phyloP scores from a whole-genome alignment of 1,140 invertebrate species.

The Drosophila repleta region DNA sequence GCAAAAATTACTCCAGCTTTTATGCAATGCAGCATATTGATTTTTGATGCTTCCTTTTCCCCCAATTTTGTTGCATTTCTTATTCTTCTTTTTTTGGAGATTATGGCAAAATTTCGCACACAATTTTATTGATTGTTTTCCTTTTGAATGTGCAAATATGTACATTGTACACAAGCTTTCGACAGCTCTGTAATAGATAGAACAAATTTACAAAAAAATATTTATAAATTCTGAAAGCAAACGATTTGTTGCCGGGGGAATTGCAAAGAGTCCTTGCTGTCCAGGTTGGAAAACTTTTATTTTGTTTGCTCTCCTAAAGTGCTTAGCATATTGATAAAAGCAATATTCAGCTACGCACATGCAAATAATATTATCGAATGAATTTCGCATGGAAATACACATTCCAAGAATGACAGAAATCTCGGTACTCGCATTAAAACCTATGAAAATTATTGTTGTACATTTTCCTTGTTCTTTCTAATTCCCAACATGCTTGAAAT shows the following conservation, averaged over 20 bases:
- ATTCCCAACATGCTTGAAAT: too few relatives aligned
- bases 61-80: constrained; percentile 10
- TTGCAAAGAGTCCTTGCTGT: not conserved
- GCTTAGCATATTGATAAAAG: constrained; percentile 1
- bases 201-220: constrained; percentile 23
- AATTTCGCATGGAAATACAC: not conserved
- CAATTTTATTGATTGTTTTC: constrained; percentile 30
- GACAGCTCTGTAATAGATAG: not conserved
- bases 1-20: constrained; percentile 44
- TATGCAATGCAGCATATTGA: constrained; percentile 72
- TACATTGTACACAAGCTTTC: constrained; percentile 1
- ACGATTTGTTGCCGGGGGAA: constrained; percentile 12
- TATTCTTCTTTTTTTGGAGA: constrained; percentile 29
- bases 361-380: not conserved
- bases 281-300: constrained; percentile 20
- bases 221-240: constrained; percentile 13
- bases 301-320: constrained; percentile 21
- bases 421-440: not conserved
- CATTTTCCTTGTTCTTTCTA: too few relatives aligned
- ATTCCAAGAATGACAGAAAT: not conserved
- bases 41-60: constrained; percentile 33
- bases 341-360: not conserved
- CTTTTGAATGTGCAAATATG: constrained; percentile 1
- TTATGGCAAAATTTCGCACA: constrained; percentile 45
- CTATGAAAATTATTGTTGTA: too few relatives aligned